Conservation (phyloP, 2,888 invertebrate genomes). For the Caenorhabditis auriculariae region DNA sequence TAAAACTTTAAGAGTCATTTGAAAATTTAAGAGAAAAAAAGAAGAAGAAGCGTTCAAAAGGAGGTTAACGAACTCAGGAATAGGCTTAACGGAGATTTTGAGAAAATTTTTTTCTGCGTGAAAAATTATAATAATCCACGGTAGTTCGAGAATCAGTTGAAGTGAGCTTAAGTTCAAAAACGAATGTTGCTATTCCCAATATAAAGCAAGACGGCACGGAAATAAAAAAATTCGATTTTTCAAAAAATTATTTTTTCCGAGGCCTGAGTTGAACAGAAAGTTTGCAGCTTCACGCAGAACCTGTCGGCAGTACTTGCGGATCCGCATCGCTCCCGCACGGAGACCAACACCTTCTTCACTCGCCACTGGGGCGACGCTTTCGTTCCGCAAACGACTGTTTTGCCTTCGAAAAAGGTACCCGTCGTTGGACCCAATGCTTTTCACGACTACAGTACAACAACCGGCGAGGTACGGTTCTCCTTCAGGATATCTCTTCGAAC, state of each 20-base stretch:
- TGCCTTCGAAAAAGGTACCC: conserved; percentile 74
- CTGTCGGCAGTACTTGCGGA: conserved; percentile 58
- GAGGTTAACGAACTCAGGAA: no score
- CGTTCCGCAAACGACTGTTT: conserved; percentile 76
- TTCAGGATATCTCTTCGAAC: background rate
- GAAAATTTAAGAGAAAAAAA: no score
- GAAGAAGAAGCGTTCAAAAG: no score
- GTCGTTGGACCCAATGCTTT: conserved; percentile 83
- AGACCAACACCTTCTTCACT: conserved; percentile 87
- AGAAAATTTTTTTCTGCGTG: no score
- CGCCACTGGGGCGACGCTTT: conserved; percentile 97
- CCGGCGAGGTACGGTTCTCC: conserved; percentile 42
- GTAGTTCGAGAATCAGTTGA: no score
- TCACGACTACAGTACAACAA: conserved; percentile 75
- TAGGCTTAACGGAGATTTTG: no score
- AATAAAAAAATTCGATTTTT: background rate
- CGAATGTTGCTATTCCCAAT: no score
- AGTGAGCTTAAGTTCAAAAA: no score
- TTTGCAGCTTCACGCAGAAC: conserved; percentile 61
- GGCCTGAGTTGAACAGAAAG: background rate
- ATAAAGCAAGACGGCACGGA: no score
- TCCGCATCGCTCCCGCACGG: conserved; percentile 73
- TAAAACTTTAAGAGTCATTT: no score
- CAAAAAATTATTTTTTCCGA: background rate
- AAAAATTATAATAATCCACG: no score